These are phyloP conservation scores for Tipula lateralis DNA, from an alignment of 2,888 invertebrate species.

Conservation along the genomic window DNA sequence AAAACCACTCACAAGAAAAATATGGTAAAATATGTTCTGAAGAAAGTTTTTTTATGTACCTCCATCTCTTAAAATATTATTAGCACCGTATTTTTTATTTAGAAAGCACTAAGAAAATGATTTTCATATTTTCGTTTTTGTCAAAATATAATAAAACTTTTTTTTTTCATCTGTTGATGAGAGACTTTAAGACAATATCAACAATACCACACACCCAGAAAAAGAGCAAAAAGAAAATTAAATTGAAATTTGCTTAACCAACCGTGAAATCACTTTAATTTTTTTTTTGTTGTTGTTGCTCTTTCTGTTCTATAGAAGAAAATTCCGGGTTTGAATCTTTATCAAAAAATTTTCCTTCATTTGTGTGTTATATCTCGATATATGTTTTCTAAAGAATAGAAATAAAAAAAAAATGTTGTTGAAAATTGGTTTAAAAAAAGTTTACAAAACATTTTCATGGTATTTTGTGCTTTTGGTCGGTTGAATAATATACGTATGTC, in stretches of 20 bases:
- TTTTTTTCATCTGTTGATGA: neutral
- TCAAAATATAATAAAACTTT: neutral
- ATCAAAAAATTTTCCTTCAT: neutral
- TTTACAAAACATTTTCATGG: neutral
- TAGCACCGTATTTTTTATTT: neutral
- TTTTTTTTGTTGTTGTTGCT: neutral
- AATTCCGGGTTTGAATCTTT: neutral
- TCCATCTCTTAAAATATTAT: neutral
- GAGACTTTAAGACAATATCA: constrained; percentile 1
- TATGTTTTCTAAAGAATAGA: neutral
- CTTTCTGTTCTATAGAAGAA: neutral
- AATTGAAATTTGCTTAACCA: constrained; percentile 19
- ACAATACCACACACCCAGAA: neutral
- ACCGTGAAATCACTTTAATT: neutral
- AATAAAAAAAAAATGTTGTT: neutral
- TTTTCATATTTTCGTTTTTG: neutral
- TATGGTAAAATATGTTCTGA: neutral
- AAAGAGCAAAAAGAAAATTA: neutral
- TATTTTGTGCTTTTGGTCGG: constrained; percentile 19
- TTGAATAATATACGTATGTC: neutral
- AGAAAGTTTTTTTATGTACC: neutral
- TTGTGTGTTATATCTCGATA: neutral
- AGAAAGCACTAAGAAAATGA: neutral
- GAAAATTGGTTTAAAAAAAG: neutral
- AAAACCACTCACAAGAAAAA: constrained; percentile 1